A percentile compares a stretch with the other conserved stretches of the same genome.
These are phyloP conservation scores for Cyprinodon brontotheroides DNA, from an alignment of 2,113 vertebrate species.

Conservation along the genomic window DNA sequence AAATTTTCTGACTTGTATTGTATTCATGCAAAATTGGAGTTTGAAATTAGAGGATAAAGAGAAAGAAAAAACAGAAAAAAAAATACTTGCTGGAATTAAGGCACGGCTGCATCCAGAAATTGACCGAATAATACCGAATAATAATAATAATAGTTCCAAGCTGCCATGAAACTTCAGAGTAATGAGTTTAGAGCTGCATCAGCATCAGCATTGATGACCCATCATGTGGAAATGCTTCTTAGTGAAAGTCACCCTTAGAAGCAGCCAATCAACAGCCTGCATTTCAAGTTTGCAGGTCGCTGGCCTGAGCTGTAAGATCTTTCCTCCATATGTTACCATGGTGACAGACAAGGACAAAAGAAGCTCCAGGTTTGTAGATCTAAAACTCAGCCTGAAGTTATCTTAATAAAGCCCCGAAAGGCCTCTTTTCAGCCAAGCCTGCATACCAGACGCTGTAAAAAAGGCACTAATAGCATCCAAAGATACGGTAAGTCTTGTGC, in stretches of 20 bases:
- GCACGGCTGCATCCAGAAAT: not conserved
- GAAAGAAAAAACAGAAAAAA: not conserved
- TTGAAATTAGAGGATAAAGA: not conserved
- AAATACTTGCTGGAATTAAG: not conserved
- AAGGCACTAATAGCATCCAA: slow-evolving; percentile 36
- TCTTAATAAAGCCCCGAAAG: not conserved
- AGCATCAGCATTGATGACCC: not conserved
- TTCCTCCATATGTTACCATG: not conserved
- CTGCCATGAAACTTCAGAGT: not conserved
- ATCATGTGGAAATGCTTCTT: not conserved
- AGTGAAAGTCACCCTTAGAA: not conserved
- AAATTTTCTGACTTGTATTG: not conserved
- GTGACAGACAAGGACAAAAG: not conserved
- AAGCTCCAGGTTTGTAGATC: not conserved
- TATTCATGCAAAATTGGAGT: not conserved
- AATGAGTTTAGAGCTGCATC: not conserved
- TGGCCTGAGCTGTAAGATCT: not conserved
- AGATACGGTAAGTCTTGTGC: slow-evolving; percentile 5
- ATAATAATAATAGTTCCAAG: not conserved
- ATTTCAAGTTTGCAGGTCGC: too few relatives aligned
- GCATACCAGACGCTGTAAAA: slow-evolving; percentile 40
- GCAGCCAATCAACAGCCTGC: too few relatives aligned
- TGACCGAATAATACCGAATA: too few relatives aligned
- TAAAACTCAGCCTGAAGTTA: not conserved
- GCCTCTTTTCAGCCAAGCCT: slow-evolving; percentile 24